A percentile compares a stretch with the other conserved stretches of the same genome.
These are phyloP conservation scores for Sarcophaga variegata DNA, from an alignment of 2,888 invertebrate species.

Conservation along the genomic window DNA sequence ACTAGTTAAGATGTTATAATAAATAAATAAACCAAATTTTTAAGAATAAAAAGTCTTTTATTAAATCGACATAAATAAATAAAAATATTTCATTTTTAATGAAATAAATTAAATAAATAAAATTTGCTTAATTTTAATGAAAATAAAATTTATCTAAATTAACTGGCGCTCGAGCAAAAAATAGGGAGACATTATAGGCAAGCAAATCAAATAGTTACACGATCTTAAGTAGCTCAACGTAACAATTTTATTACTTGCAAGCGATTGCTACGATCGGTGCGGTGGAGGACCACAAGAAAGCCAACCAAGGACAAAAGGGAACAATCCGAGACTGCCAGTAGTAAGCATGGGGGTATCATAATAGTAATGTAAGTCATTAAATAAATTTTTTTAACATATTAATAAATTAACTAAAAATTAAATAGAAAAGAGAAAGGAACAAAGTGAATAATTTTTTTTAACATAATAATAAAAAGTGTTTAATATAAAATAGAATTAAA, in stretches of 20 bases:
- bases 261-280: conserved; percentile 14
- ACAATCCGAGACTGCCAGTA: not conserved
- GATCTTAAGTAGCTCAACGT: conserved; percentile 26
- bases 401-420: not conserved
- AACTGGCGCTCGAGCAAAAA: conserved; percentile 18
- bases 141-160: not conserved
- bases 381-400: too few species aligned
- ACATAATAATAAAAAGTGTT: not conserved
- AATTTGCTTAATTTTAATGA: too few species aligned
- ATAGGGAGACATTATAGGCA: conserved; percentile 6
- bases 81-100: too few species aligned
- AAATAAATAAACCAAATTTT: too few species aligned
- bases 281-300: conserved; percentile 7
- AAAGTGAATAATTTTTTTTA: not conserved
- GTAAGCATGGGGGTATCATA: conserved; percentile 5
- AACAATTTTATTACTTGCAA: not conserved
- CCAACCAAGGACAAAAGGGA: conserved; percentile 25
- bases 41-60: too few species aligned
- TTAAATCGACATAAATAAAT: too few species aligned
- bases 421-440: not conserved
- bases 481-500: not conserved
- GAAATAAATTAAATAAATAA: too few species aligned
- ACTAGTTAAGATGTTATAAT: too few species aligned
- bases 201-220: not conserved
- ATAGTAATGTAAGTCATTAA: conserved; percentile 6